phyloP scores from a whole-genome alignment of 2,797 vertebrate species.

The Spinus olivaceus region DNA sequence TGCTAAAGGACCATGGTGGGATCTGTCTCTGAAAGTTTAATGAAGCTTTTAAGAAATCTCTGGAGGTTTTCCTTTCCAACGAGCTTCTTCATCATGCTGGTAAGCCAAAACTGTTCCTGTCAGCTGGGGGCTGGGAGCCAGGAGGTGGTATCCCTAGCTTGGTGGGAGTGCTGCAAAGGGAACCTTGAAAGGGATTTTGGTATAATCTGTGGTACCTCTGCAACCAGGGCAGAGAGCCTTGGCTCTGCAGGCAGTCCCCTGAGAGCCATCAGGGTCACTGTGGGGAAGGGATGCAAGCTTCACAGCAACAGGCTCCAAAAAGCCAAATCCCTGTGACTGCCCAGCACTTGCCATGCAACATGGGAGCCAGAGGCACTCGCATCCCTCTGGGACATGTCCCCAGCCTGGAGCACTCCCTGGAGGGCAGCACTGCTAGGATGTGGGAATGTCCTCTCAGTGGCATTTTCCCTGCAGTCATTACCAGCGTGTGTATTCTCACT shows the following conservation, averaged over 20 bases:
- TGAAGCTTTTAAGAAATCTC: neutral
- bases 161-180: neutral
- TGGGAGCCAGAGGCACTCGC: neutral
- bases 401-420: neutral
- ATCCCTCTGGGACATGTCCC: neutral
- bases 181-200: neutral
- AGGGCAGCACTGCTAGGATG: fast-evolving
- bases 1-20: neutral
- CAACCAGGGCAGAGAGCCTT: neutral
- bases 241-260: neutral
- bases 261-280: neutral
- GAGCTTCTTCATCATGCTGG: neutral
- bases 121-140: neutral
- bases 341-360: neutral
- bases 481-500: neutral
- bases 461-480: neutral
- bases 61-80: neutral
- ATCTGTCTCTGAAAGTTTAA: neutral
- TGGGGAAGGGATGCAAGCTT: neutral
- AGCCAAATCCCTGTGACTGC: fast-evolving
- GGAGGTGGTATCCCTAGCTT: neutral
- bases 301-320: neutral
- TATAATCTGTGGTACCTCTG: neutral
- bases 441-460: neutral
- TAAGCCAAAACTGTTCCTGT: neutral